Percentiles rank a stretch among this genome's conserved stretches.
These are phyloP conservation scores for Chionoecetes opilio DNA, from an alignment of 1,140 invertebrate species.

Conservation along the genomic window DNA sequence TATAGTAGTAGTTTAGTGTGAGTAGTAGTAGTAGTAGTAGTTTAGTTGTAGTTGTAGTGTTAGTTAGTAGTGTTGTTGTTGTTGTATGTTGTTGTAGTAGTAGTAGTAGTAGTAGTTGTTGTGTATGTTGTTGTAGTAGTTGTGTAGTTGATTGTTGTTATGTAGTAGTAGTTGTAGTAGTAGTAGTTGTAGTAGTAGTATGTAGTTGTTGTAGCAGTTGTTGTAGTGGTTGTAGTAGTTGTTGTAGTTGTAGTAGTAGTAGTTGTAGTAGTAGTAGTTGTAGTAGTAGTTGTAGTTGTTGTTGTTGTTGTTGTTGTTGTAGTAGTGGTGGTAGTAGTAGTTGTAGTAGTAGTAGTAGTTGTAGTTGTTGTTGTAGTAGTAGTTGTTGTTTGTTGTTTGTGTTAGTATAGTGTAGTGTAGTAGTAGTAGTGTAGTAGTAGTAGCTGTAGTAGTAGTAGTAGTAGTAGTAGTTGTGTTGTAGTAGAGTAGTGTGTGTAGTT, in stretches of 20 bases:
- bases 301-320: background rate
- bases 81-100: background rate
- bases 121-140: background rate
- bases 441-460: too few species aligned
- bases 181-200: background rate
- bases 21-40: slow-evolving; percentile 46
- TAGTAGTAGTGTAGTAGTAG: too few species aligned
- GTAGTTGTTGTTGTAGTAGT: background rate
- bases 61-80: background rate
- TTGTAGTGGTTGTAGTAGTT: too few species aligned
- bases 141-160: background rate
- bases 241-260: slow-evolving; percentile 44
- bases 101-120: background rate
- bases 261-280: slow-evolving; percentile 43
- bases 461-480: background rate
- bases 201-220: too few species aligned
- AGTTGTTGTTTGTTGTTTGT: too few species aligned
- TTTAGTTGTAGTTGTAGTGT: slow-evolving; percentile 33
- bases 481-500: background rate
- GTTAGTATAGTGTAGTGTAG: too few species aligned
- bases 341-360: background rate
- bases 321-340: background rate
- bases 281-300: slow-evolving; percentile 35
- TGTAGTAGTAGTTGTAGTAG: background rate
- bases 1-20: background rate